These are phyloP conservation scores for Tachypleus tridentatus DNA, from an alignment of 1,140 invertebrate genomes.

Conservation along the genomic window DNA sequence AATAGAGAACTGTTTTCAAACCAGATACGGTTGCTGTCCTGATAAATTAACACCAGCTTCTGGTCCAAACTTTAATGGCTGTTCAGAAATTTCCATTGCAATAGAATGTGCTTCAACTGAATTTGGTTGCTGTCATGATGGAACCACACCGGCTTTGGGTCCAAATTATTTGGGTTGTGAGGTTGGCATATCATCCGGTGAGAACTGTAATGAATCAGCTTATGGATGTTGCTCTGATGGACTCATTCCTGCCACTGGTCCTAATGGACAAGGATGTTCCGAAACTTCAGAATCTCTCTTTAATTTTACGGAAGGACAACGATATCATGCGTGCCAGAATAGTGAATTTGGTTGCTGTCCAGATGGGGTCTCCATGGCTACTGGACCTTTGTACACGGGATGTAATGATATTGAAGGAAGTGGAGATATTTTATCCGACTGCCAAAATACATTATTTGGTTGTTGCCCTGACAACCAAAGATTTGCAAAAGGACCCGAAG, in stretches of 20 bases:
- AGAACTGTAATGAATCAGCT: conserved; percentile 29
- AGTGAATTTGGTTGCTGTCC: conserved; percentile 56
- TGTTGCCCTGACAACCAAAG: conserved; percentile 79
- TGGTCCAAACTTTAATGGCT: conserved; percentile 59
- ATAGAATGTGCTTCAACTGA: conserved; percentile 45
- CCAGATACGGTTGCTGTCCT: conserved; percentile 72
- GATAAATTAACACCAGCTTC: conserved; percentile 66
- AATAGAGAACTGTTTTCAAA: conserved; percentile 34
- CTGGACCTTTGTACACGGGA: conserved; percentile 22
- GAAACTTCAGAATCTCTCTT: conserved; percentile 31
- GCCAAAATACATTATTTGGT: conserved; percentile 42
- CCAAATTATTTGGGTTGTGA: conserved; percentile 62
- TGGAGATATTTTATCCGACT: conserved; percentile 23
- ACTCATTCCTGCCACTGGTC: conserved; percentile 38
- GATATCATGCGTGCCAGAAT: conserved; percentile 38
- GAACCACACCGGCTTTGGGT: conserved; percentile 45
- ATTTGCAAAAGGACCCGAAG: conserved; percentile 40
- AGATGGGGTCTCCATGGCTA: conserved; percentile 60
- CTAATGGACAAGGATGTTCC: conserved; percentile 50
- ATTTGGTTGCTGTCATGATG: conserved; percentile 79
- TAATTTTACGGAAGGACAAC: conserved; percentile 43
- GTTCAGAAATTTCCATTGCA: conserved; percentile 51
- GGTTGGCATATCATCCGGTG: conserved; percentile 43
- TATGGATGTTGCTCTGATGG: conserved; percentile 53
- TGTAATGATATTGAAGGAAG: conserved; percentile 39